These are phyloP conservation scores for Mus caroli DNA, from an alignment of 2,797 vertebrate species.

Conservation along the genomic window DNA sequence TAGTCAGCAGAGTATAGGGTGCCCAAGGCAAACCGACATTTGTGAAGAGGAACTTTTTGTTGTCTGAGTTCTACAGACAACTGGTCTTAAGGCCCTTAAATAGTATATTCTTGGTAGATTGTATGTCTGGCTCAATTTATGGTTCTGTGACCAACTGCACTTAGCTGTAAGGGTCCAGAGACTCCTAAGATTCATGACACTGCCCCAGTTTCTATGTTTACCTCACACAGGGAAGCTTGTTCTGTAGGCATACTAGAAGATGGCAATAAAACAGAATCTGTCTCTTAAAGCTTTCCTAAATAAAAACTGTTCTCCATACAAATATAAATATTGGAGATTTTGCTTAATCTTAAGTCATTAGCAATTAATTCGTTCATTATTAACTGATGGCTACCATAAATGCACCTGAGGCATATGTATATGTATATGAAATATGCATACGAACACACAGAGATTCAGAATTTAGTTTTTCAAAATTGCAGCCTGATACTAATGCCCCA, in stretches of 20 bases:
- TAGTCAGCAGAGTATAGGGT: neutral
- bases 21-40: neutral
- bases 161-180: neutral
- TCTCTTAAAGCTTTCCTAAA: neutral
- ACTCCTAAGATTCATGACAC: neutral
- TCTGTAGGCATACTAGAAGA: neutral
- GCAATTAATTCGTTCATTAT: slow-evolving; percentile 24
- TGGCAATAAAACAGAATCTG: neutral
- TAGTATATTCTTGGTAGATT: neutral
- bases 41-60: neutral
- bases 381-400: neutral
- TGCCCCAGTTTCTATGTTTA: neutral
- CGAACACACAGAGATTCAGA: neutral
- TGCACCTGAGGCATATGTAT: neutral
- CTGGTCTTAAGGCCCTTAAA: neutral
- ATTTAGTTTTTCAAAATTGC: neutral
- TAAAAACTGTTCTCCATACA: neutral
- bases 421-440: neutral
- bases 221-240: neutral
- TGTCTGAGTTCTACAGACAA: neutral
- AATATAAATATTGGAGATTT: neutral
- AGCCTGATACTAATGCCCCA: no score
- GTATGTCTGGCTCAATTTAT: neutral
- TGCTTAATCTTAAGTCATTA: neutral
- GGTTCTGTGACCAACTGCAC: neutral